A percentile compares a stretch with the other conserved stretches of the same genome.
Conservation (phyloP, 1,140 invertebrate genomes). For the Achatina immaculata region DNA sequence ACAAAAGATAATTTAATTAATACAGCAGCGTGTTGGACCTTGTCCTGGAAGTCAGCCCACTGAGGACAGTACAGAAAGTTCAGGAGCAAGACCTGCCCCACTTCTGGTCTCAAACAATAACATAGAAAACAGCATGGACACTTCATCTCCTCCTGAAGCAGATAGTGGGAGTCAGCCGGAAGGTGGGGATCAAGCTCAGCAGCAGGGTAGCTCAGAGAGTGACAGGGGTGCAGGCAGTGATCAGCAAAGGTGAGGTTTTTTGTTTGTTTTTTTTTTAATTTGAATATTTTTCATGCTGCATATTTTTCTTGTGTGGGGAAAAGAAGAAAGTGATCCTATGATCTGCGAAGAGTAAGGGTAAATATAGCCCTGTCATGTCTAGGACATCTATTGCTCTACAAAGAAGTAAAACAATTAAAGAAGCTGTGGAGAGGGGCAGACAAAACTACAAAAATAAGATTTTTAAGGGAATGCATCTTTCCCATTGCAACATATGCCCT, state of each 20-base stretch:
- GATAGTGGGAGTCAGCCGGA: neutral
- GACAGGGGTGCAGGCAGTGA: neutral
- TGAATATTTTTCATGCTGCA: neutral
- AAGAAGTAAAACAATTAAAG: too few relatives aligned
- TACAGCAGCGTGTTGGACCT: neutral
- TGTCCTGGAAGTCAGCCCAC: neutral
- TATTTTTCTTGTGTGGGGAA: neutral
- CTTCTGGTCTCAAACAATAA: neutral
- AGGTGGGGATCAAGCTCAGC: neutral
- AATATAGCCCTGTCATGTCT: too few relatives aligned
- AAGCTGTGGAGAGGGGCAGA: too few relatives aligned
- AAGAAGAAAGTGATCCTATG: too few relatives aligned
- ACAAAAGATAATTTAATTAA: neutral
- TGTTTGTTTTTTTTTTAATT: neutral
- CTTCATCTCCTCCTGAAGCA: slow-evolving; percentile 6
- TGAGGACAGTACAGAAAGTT: neutral
- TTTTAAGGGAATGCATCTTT: too few relatives aligned
- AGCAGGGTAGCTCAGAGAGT: neutral
- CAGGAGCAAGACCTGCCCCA: neutral
- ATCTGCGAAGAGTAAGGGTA: too few relatives aligned
- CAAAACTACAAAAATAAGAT: too few relatives aligned
- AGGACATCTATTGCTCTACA: too few relatives aligned
- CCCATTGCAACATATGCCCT: too few relatives aligned
- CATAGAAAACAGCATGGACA: neutral
- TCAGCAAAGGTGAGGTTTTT: neutral